Percentiles rank a stretch among this genome's conserved stretches.
Conservation (phyloP, 2,888 invertebrate genomes). For the Drosophila kanekoi region DNA sequence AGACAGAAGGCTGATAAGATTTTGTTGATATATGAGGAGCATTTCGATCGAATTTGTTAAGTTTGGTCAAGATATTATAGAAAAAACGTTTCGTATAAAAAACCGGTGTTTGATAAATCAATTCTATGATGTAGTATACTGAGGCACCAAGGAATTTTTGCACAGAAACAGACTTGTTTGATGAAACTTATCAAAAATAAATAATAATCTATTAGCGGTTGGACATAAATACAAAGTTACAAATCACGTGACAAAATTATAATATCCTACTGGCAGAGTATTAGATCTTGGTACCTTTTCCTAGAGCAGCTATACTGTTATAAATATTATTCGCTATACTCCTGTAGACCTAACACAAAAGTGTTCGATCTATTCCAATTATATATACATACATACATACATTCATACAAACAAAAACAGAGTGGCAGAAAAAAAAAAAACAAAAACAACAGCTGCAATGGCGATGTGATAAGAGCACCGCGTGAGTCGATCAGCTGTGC, state of each 20-base stretch:
- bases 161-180: too few relatives aligned
- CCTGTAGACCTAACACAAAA: not conserved
- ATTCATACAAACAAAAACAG: not conserved
- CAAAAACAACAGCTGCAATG: slow-evolving; percentile 21
- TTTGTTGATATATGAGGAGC: too few relatives aligned
- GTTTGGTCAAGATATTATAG: too few relatives aligned
- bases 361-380: not conserved
- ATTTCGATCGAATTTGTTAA: too few relatives aligned
- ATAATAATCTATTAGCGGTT: too few relatives aligned
- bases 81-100: too few relatives aligned
- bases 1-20: not conserved
- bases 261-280: too few relatives aligned
- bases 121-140: too few relatives aligned
- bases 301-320: not conserved
- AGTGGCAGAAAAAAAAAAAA: slow-evolving; percentile 10
- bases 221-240: not conserved
- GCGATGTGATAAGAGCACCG: slow-evolving; percentile 47
- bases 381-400: not conserved
- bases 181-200: too few relatives aligned
- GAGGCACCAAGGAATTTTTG: too few relatives aligned
- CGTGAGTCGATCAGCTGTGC: slow-evolving; percentile 51
- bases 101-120: too few relatives aligned
- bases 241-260: not conserved
- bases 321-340: not conserved
- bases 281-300: too few relatives aligned